A percentile compares a stretch with the other conserved stretches of the same genome.
phyloP scores from a whole-genome alignment of 1,140 invertebrate species.

The Paramacrobiotus metropolitanus region DNA sequence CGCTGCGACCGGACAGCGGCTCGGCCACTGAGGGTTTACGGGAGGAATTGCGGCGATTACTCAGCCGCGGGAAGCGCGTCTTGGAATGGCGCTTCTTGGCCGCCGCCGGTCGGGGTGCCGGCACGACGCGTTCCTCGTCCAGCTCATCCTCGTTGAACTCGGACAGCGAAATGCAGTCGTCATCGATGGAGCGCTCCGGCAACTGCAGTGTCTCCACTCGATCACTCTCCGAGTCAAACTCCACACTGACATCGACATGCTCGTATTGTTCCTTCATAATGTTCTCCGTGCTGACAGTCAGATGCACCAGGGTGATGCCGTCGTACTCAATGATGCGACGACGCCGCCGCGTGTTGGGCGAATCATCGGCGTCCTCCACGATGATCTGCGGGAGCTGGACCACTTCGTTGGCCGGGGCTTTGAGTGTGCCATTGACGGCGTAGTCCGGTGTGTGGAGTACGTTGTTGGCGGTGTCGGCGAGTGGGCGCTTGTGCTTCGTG shows the following conservation, averaged over 20 bases:
- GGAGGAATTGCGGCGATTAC: not conserved
- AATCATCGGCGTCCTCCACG: constrained; percentile 8
- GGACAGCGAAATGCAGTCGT: not conserved
- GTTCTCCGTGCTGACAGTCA: constrained; percentile 6
- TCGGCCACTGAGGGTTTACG: not conserved
- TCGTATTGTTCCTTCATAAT: constrained; percentile 12
- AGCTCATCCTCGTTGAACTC: not conserved
- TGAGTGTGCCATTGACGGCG: not conserved
- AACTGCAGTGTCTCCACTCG: not conserved
- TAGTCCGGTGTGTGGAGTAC: not conserved
- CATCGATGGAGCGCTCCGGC: not conserved
- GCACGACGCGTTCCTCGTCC: not conserved
- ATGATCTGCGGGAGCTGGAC: constrained; percentile 8
- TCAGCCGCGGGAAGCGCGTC: not conserved
- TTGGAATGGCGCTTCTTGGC: not conserved
- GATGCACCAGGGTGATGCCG: constrained; percentile 4
- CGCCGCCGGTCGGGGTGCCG: not conserved
- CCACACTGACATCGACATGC: constrained; percentile 16
- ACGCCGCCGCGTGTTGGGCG: constrained; percentile 8
- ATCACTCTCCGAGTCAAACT: constrained; percentile 11
- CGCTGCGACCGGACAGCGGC: not conserved
- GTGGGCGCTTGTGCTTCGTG: constrained; percentile 3
- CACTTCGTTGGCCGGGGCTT: constrained; percentile 9
- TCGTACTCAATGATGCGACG: not conserved
- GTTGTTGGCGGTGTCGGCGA: constrained; percentile 1